Evolutionary conservation across 1,140 invertebrate genomes (phyloP), one percentile per base, ranked within the genome.

Genomic region (Micrasema longulum): DNA sequence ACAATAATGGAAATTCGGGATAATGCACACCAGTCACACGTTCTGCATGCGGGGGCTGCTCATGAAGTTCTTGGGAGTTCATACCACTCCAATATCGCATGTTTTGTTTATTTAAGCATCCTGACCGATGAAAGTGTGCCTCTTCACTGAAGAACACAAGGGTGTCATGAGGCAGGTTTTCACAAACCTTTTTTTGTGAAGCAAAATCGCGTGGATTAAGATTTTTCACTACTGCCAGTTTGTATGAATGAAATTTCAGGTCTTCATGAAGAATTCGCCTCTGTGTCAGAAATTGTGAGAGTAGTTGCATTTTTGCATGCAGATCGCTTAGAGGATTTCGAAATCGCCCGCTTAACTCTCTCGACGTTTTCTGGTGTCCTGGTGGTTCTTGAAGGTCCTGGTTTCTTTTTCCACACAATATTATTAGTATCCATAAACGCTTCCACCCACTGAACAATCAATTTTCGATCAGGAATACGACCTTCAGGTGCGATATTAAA

Each of bases 101-200:
- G 7, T 47, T 47, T 14, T 47, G 45, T 14, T 47, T 47, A 14
- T 47, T 47, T 14, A 47, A 4, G n/a, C 7, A 6, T 10, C 45
- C 45, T 14, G 45, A 47, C 6, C 7, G 45, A 47, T 47, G 45
- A 14, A 47, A 6, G 36, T 47, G 45, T 10, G 45, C 45, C 45
- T 47, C 45, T 4, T 47, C 45, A 47, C 45, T 47, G 14, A 47
- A 47, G 45, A 47, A 47, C 7, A 47, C 14, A 47, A 47, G 45
- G 6, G 45, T 14, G 45, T 47, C n/a, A 47, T 47, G 45, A 47
- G 45, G 4, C 45, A 10, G 6, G 14, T 47, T 6, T 47, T 47
- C n/a, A 47, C 45, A 47, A 10, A 14, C 45, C 5, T 47, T 47
- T 6, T 47, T 14, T 47, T 14, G 14, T 10, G 45, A 10, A 47